A percentile compares a stretch with the other conserved stretches of the same genome.
Conservation (phyloP, 1,140 invertebrate species). For the Tribolium madens region DNA sequence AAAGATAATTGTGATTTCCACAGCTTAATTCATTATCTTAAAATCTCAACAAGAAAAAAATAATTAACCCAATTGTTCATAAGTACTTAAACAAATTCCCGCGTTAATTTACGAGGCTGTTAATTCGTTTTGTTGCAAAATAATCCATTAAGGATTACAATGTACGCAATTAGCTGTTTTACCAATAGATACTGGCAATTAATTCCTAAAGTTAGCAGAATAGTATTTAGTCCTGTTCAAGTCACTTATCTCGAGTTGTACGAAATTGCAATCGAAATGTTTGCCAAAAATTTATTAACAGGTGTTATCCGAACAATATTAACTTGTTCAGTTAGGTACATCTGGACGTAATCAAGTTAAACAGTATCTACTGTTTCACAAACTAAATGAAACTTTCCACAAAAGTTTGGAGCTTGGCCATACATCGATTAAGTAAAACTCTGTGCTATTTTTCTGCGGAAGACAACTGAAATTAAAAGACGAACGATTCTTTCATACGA, state of each 20-base stretch:
- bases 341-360: neutral
- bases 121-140: conserved; percentile 21
- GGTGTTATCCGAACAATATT: conserved; percentile 10
- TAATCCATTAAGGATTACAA: conserved; percentile 7
- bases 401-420: neutral
- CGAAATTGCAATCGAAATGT: neutral
- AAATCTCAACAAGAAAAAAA: too few relatives aligned
- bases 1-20: too few relatives aligned
- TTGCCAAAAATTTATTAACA: conserved; percentile 1
- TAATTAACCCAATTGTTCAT: neutral
- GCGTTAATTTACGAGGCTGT: conserved; percentile 3
- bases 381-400: neutral
- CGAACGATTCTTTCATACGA: neutral
- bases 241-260: neutral
- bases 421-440: neutral
- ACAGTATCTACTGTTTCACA: neutral
- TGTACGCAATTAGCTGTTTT: conserved; percentile 1
- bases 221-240: neutral
- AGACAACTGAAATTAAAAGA: conserved; percentile 7
- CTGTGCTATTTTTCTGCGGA: neutral
- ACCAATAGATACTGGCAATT: neutral
- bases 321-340: neutral
- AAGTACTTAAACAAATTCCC: neutral
- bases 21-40: too few relatives aligned
- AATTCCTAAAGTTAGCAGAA: neutral